Base-by-base conservation (phyloP, 2,888 invertebrate species). In the Dendrolimus pini region DNA sequence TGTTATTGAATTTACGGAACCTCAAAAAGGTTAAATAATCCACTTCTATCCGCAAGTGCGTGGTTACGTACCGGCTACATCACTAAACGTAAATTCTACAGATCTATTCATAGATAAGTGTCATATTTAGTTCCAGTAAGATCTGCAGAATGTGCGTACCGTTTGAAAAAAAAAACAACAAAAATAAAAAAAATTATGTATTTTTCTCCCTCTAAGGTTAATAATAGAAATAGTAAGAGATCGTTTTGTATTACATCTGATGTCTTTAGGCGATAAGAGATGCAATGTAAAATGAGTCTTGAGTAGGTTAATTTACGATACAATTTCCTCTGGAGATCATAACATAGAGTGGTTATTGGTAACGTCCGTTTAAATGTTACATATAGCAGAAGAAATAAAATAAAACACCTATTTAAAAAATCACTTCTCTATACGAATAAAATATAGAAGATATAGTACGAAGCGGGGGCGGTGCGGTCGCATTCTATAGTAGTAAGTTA, bases 311-410 rank as follows among this genome's bases (percentile, higher is more conserved):
- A 78, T 77, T 81, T 78, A 78, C 80, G 78, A 66, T 83, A 82
- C 80, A 78, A 78, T 82, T 75, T 77, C 77, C 77, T 82, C 78
- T 71, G 72, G 70, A 75, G 75, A 82, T 77, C 79, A 69, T 77
- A 71, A 76, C 75, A 80, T 82, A 80, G 75, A 72, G 77, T 75
- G 79, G 77, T 74, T 47, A 85, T 82, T 82, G 76, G 84, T 83
- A 79, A 82, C 89, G 89, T 89, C 89, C 89, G 84, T 78, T 82
- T 80, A 78, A 75, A 69, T 79, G 76, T 81, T 82, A 83, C 77
- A 80, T 82, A 83, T 78, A 83, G 77, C 47, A 47, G 7, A 47
- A 10, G 47, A 47, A 78, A 77, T 64, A 75, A 78, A 79, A 82
- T 80, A 78, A 78, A 82, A 83, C 79, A 81, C 74, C 71, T 83